phyloP scores from a whole-genome alignment of 2,888 invertebrate genomes.

The Sussaba pulchella region DNA sequence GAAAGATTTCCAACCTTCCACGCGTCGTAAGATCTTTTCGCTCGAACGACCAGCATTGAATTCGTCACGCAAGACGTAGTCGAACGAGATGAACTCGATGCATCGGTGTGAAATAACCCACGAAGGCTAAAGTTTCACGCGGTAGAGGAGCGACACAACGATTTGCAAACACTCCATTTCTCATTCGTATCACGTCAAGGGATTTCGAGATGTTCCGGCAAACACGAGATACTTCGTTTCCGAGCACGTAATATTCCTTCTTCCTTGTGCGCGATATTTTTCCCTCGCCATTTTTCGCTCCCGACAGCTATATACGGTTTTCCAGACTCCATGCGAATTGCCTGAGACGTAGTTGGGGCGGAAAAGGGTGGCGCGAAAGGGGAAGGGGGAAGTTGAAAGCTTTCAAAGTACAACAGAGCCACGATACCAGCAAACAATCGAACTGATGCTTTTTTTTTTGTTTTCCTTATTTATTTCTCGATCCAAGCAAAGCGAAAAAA shows the following conservation, averaged over 20 bases:
- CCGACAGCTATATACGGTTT: not conserved
- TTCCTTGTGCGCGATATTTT: conserved; percentile 22
- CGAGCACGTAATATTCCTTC: conserved; percentile 42
- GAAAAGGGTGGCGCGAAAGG: not conserved
- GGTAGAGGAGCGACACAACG: not conserved
- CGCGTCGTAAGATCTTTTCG: not conserved
- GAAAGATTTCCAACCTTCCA: not conserved
- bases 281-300: not conserved
- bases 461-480: not conserved
- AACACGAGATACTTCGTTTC: conserved; percentile 35
- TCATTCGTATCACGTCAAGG: conserved; percentile 57
- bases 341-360: not conserved
- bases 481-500: not conserved
- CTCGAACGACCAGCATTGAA: too few relatives aligned
- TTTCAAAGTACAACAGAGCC: conserved; percentile 11
- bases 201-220: conserved; percentile 52
- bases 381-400: conserved; percentile 6
- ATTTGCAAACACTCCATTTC: conserved; percentile 56
- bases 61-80: not conserved
- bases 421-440: conserved; percentile 9
- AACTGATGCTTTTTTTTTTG: not conserved
- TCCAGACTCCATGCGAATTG: not conserved
- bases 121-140: not conserved
- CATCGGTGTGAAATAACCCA: not conserved
- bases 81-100: conserved; percentile 7